Evolutionary conservation across 2,113 vertebrate genomes (phyloP).

Genomic region (Cervus canadensis): DNA sequence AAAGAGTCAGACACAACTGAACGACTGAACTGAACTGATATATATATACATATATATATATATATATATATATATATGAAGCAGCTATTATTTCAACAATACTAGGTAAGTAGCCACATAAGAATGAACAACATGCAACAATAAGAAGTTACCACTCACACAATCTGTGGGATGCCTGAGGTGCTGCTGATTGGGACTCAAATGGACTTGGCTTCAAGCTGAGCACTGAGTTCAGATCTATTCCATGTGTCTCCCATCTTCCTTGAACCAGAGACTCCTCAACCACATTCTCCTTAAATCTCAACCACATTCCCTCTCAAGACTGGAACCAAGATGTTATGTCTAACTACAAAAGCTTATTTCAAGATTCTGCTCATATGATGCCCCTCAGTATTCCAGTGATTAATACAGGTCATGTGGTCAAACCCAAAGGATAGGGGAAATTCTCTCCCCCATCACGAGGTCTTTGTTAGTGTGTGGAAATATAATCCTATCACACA

Average conservation of each 20-base stretch:
- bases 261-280: not conserved
- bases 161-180: not conserved
- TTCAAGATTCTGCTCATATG: not conserved
- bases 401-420: not conserved
- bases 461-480: not conserved
- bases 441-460: not conserved
- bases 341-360: not conserved
- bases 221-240: not conserved
- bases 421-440: not conserved
- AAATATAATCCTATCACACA: not conserved
- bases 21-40: too few relatives aligned
- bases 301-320: not conserved
- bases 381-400: not conserved
- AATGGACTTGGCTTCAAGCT: not conserved
- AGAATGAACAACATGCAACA: not conserved
- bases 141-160: not conserved
- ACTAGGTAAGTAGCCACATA: not conserved
- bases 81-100: not conserved
- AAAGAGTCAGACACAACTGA: too few relatives aligned
- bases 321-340: not conserved
- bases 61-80: not conserved
- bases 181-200: not conserved
- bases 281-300: not conserved
- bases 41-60: too few relatives aligned
- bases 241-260: not conserved